phyloP scores from a whole-genome alignment of 2,113 vertebrate genomes.

The Mellivora capensis region DNA sequence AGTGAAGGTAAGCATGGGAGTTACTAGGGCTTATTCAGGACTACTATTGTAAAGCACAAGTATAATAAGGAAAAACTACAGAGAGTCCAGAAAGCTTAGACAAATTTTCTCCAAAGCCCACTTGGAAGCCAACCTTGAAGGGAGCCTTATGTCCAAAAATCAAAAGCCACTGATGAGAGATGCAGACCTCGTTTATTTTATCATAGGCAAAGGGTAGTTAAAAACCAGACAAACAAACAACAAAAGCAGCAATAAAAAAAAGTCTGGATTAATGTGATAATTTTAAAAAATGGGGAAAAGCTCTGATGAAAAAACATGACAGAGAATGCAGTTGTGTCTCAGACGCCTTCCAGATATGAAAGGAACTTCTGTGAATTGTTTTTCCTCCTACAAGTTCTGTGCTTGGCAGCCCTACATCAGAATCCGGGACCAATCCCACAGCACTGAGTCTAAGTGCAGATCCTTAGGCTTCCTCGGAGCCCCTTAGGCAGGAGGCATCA shows the following conservation, averaged over 20 bases:
- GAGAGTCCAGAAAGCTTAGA: neutral
- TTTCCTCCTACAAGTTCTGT: neutral
- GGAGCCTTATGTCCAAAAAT: neutral
- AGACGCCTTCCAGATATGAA: neutral
- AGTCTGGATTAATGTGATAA: neutral
- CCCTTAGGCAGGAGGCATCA: accelerated
- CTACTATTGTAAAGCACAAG: neutral
- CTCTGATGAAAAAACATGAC: neutral
- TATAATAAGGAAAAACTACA: neutral
- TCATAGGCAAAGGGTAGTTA: neutral
- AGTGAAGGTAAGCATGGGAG: slow-evolving; percentile 19
- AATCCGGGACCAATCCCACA: neutral
- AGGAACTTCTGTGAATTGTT: neutral
- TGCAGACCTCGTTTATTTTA: neutral
- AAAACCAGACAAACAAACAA: neutral
- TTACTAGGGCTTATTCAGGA: neutral
- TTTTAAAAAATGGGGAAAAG: slow-evolving; percentile 7
- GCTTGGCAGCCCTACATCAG: neutral
- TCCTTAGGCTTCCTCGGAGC: neutral
- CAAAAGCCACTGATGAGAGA: neutral
- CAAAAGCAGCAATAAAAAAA: neutral
- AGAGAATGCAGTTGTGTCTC: neutral
- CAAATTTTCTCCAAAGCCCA: neutral
- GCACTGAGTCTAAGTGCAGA: neutral
- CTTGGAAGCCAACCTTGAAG: neutral